Conservation (phyloP, 2,888 invertebrate species). For the Lasius fuliginosus region DNA sequence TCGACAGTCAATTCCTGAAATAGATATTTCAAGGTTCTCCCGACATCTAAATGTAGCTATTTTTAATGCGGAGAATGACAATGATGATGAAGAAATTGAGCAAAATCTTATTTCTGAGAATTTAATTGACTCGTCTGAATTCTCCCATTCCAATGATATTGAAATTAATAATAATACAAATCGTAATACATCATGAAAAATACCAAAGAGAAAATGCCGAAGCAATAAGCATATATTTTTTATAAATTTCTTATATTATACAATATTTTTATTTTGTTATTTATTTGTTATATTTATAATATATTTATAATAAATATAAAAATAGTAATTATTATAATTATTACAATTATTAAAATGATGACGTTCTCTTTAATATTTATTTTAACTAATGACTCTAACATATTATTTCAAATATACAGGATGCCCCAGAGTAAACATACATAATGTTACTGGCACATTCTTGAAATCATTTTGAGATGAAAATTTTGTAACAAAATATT, state of each 20-base stretch:
- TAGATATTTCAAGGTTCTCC: conserved; percentile 7
- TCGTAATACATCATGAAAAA: neutral
- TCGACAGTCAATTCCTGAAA: conserved; percentile 14
- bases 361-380: neutral
- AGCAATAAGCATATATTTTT: conserved; percentile 10
- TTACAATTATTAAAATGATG: too few relatives aligned
- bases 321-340: too few relatives aligned
- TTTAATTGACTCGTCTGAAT: neutral
- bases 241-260: neutral
- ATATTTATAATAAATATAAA: conserved; percentile 2
- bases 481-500: too few relatives aligned
- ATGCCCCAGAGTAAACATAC: too few relatives aligned
- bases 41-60: conserved; percentile 20
- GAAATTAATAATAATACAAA: conserved; percentile 7
- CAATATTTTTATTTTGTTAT: neutral
- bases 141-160: neutral
- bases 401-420: too few relatives aligned
- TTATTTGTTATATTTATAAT: neutral
- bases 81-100: neutral
- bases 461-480: too few relatives aligned
- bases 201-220: neutral
- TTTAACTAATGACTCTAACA: too few relatives aligned
- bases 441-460: too few relatives aligned
- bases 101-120: neutral
- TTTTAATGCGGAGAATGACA: neutral